Conservation (phyloP, 2,113 vertebrate species). For the Corythoichthys intestinalis region DNA sequence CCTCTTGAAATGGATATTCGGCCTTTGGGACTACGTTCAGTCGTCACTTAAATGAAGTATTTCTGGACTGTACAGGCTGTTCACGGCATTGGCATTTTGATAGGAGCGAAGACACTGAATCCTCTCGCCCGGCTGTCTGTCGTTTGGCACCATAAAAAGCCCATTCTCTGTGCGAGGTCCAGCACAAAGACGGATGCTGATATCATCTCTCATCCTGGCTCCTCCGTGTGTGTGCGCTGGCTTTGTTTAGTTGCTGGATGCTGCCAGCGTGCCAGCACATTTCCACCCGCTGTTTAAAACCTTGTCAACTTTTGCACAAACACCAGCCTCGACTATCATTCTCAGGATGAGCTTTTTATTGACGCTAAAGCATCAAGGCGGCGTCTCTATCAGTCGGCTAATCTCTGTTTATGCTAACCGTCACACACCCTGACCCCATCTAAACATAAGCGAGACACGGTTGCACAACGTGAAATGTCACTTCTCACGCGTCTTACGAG, state of each 20-base stretch:
- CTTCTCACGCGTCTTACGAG: constrained; percentile 16
- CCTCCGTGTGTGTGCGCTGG: constrained; percentile 11
- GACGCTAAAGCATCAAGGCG: constrained; percentile 16
- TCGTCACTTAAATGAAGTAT: constrained; percentile 6
- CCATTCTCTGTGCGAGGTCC: constrained; percentile 38
- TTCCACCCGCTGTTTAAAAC: constrained; percentile 10
- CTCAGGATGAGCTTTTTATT: background rate
- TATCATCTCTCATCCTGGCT: constrained; percentile 51
- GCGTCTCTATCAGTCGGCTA: constrained; percentile 11
- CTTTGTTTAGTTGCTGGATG: constrained; percentile 17
- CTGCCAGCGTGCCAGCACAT: constrained; percentile 33
- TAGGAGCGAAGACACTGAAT: constrained; percentile 31
- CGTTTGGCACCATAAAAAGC: constrained; percentile 27
- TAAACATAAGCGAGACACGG: background rate
- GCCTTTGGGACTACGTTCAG: background rate
- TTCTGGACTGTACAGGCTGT: constrained; percentile 3
- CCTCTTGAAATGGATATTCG: constrained; percentile 30
- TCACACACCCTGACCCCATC: background rate
- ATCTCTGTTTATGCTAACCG: background rate
- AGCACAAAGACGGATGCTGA: constrained; percentile 51
- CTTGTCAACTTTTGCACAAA: background rate
- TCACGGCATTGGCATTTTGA: constrained; percentile 20
- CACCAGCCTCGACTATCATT: background rate
- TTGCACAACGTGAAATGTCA: constrained; percentile 29
- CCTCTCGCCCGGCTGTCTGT: constrained; percentile 19